Conservation (phyloP, 1,140 invertebrate genomes). For the Octopus sinensis region DNA sequence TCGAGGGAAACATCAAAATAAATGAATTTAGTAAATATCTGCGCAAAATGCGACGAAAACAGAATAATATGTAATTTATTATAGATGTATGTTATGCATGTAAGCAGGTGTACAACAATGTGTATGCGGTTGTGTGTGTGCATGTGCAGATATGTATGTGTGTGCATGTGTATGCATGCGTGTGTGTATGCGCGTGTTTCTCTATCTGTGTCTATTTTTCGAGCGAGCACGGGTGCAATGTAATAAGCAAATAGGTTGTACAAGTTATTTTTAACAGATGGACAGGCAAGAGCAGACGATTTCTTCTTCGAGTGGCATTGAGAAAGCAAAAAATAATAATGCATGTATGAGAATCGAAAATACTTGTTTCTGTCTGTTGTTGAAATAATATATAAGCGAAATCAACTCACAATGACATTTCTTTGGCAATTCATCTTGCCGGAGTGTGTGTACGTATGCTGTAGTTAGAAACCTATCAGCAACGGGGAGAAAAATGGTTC, state of each 20-base stretch:
- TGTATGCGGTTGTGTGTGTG: slow-evolving; percentile 9
- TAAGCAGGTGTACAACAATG: background rate
- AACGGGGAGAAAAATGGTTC: too few relatives aligned
- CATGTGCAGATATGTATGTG: slow-evolving; percentile 16
- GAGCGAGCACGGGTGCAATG: slow-evolving; percentile 13
- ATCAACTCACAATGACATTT: background rate
- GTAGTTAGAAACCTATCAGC: too few relatives aligned
- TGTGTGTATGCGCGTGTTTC: slow-evolving; percentile 16
- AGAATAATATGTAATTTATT: background rate
- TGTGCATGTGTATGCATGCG: slow-evolving; percentile 17
- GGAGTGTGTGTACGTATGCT: too few relatives aligned
- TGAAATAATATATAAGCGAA: background rate
- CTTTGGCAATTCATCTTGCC: background rate
- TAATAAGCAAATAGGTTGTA: too few relatives aligned
- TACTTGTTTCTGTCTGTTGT: background rate
- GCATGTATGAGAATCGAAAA: too few relatives aligned
- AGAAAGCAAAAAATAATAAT: too few relatives aligned
- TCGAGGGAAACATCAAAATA: too few relatives aligned
- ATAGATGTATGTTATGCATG: slow-evolving; percentile 13
- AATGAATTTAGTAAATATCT: too few relatives aligned
- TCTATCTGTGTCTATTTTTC: slow-evolving; percentile 16
- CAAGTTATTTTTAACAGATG: too few relatives aligned
- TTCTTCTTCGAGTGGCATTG: too few relatives aligned
- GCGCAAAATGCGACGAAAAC: too few relatives aligned
- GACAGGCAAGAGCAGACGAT: too few relatives aligned